Evolutionary conservation across 2,888 invertebrate genomes (phyloP), one percentile per base, ranked within the genome.

Genomic region (Hypselothyrea guttata): DNA sequence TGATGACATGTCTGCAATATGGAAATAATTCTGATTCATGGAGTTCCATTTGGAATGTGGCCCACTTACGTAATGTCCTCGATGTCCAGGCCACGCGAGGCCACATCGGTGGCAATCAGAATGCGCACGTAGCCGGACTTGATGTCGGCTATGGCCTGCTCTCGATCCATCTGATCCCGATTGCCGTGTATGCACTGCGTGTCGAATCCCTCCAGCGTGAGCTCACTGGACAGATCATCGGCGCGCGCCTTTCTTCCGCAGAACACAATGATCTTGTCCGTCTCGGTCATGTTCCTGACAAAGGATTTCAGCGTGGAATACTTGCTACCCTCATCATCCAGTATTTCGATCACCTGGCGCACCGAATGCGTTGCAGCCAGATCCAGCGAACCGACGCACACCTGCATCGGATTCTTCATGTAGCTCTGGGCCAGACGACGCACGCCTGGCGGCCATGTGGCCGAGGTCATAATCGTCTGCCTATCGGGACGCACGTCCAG

Each of bases 391-490:
- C 98, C 98, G 16, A 98, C 95, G 88, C 94, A 96, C 0, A 98
- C 95, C 90, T 97, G 96, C 47, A 98, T 92, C 0, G 98, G 98
- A 88, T 97, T 93, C 51, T 92, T 94, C 94, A 97, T 96, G 87
- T 98, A 98, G 1, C 94, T 93, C 66, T 94, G 92, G 0, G 97
- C 98, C 35, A 98, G 91, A 12, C 95, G 92, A 11, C 97, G 92
- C 1, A 98, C 98, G 35, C 94, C 96, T 48, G 92, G 91, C 0
- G 98, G 98, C 98, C 98, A 98, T 0, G 98, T 98, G 9, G 98
- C 98, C 87, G 95, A 96, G 0, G 98, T 98, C 97, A 98, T 97
- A 0, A 98, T 93, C n/a, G 97, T 97, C 88, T 98, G 98, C 49
- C 97, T 91, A 86, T 97, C 97, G 5, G 97, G 96, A 49, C 97